These are phyloP conservation scores for Schrankia costaestrigalis DNA, from an alignment of 2,888 invertebrate species.

Conservation along the genomic window DNA sequence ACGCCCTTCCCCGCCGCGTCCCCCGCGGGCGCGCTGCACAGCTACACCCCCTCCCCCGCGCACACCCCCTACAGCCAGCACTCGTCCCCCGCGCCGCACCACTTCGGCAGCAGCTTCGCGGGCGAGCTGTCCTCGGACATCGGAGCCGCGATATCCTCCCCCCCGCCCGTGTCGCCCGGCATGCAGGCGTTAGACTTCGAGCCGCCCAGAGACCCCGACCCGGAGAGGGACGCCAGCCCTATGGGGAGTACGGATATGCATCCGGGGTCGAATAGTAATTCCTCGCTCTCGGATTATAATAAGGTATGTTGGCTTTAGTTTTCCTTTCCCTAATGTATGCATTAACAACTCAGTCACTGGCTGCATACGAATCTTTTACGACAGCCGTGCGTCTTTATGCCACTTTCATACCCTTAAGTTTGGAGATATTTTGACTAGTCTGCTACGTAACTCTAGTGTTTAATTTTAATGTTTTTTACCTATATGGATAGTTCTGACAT, in stretches of 20 bases:
- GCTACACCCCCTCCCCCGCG: slow-evolving; percentile 68
- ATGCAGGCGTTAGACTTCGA: slow-evolving; percentile 88
- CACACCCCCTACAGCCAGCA: slow-evolving; percentile 74
- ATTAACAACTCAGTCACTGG: too few relatives aligned
- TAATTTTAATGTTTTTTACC: too few relatives aligned
- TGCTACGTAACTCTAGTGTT: too few relatives aligned
- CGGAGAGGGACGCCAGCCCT: slow-evolving; percentile 22
- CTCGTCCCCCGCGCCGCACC: slow-evolving; percentile 60
- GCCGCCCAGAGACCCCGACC: slow-evolving; percentile 70
- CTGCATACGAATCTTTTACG: too few relatives aligned
- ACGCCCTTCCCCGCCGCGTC: slow-evolving; percentile 62
- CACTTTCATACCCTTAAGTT: too few relatives aligned
- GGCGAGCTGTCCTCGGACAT: slow-evolving; percentile 89
- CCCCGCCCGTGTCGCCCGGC: slow-evolving; percentile 85
- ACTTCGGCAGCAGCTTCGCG: slow-evolving; percentile 64
- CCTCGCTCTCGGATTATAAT: slow-evolving; percentile 62
- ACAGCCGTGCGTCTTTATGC: too few relatives aligned
- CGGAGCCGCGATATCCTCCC: slow-evolving; percentile 88
- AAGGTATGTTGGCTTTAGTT: slow-evolving; percentile 50
- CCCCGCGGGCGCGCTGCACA: slow-evolving; percentile 41
- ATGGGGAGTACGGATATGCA: slow-evolving; percentile 38
- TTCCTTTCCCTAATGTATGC: too few relatives aligned
- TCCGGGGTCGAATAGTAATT: slow-evolving; percentile 36
- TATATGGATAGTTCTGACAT: too few relatives aligned
- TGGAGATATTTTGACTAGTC: too few relatives aligned